Conservation (phyloP, 2,888 invertebrate genomes). For the Mycalesis mineus region DNA sequence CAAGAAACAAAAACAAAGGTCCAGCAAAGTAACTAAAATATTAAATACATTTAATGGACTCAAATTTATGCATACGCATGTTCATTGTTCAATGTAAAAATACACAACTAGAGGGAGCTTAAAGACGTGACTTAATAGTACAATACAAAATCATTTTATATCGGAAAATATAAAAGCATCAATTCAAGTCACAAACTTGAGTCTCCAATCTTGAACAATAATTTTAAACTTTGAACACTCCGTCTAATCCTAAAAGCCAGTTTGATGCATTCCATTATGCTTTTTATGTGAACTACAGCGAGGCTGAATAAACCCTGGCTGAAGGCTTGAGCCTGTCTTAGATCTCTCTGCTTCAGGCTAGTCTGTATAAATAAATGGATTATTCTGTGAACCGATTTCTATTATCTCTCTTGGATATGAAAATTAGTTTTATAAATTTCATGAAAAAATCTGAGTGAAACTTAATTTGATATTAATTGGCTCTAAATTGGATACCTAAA, state of each 20-base stretch:
- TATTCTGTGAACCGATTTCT: slow-evolving; percentile 21
- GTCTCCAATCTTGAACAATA: background rate
- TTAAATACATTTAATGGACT: no score
- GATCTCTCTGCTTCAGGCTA: slow-evolving; percentile 15
- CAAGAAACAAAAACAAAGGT: no score
- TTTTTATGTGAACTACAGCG: slow-evolving; percentile 6
- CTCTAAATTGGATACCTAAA: no score
- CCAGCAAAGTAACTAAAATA: no score
- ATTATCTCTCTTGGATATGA: slow-evolving; percentile 14
- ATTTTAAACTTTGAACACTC: background rate
- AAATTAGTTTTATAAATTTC: slow-evolving; percentile 9
- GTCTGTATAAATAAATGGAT: slow-evolving; percentile 25
- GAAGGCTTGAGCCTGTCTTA: slow-evolving; percentile 26
- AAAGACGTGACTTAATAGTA: no score
- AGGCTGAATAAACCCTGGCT: slow-evolving; percentile 22
- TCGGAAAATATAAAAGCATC: no score
- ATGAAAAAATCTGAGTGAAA: background rate
- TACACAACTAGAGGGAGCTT: no score
- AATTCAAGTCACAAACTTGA: no score
- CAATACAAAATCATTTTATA: no score
- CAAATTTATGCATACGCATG: no score
- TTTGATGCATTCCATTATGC: slow-evolving; percentile 1
- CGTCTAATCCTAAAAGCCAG: background rate
- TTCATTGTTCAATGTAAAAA: no score
- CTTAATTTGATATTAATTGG: background rate